Evolutionary conservation across 2,797 vertebrate genomes (phyloP).

Genomic region (Xenops minutus): DNA sequence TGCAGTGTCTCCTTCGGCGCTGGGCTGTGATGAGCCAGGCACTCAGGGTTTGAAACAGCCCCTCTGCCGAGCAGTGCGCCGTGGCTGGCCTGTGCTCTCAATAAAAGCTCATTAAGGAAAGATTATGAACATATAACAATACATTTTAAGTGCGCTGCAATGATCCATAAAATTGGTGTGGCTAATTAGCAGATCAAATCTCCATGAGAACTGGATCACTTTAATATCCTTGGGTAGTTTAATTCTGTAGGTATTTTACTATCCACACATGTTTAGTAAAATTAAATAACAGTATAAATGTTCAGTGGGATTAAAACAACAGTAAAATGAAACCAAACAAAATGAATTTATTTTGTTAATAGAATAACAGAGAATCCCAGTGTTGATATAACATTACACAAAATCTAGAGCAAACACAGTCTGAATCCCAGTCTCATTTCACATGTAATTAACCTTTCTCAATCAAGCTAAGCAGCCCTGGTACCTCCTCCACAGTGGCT

Average conservation of each 20-base stretch:
- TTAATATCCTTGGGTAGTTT: slow-evolving; percentile 78
- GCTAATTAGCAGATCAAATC: slow-evolving; percentile 85
- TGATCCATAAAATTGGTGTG: slow-evolving; percentile 83
- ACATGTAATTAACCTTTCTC: slow-evolving; percentile 84
- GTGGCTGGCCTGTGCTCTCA: slow-evolving; percentile 70
- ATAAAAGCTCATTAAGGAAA: slow-evolving; percentile 81
- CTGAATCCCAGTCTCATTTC: slow-evolving; percentile 81
- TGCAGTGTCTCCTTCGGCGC: neutral
- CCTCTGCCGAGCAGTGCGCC: neutral
- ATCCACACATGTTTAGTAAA: slow-evolving; percentile 78
- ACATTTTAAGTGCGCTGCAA: slow-evolving; percentile 79
- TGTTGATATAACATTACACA: slow-evolving; percentile 82
- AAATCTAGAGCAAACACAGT: slow-evolving; percentile 81
- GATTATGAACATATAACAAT: slow-evolving; percentile 82
- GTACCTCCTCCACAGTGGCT: slow-evolving; percentile 60
- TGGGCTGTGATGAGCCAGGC: neutral
- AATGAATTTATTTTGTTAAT: slow-evolving; percentile 82
- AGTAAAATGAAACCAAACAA: slow-evolving; percentile 82
- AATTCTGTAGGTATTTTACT: slow-evolving; percentile 79
- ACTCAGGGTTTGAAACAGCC: neutral
- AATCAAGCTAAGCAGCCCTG: slow-evolving; percentile 77
- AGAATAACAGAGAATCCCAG: slow-evolving; percentile 79
- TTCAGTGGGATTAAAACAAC: slow-evolving; percentile 79
- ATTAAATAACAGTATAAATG: slow-evolving; percentile 81
- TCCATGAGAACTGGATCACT: slow-evolving; percentile 76